phyloP scores from a whole-genome alignment of 1,140 invertebrate species.

The Cataglyphis hispanica region DNA sequence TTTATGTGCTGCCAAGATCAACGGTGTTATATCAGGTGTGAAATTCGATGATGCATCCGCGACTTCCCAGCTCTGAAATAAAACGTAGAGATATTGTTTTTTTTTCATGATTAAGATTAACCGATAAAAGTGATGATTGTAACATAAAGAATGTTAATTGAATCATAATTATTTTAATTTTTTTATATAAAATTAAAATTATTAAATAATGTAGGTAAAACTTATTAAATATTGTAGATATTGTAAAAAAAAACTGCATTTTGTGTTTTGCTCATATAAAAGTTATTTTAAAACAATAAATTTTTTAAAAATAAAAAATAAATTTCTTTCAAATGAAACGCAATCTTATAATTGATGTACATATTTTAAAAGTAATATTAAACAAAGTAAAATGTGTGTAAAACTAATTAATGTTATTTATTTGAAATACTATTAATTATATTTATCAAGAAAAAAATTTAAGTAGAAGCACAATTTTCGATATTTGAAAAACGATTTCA shows the following conservation, averaged over 20 bases:
- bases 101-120: background rate
- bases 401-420: background rate
- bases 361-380: background rate
- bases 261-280: background rate
- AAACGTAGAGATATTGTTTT: background rate
- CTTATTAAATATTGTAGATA: background rate
- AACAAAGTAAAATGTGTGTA: background rate
- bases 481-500: background rate
- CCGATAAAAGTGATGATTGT: background rate
- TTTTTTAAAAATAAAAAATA: background rate
- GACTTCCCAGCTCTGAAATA: slow-evolving; percentile 93
- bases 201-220: background rate
- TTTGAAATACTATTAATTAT: background rate
- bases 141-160: background rate
- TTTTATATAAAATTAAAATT: background rate
- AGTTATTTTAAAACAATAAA: background rate
- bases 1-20: slow-evolving; percentile 95
- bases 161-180: background rate
- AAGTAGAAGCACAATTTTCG: background rate
- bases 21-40: slow-evolving; percentile 95
- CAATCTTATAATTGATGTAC: background rate
- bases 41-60: slow-evolving; percentile 94
- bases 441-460: background rate
- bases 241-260: too few relatives aligned
- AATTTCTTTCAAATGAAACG: background rate